Percentiles rank a stretch among this genome's conserved stretches.
Evolutionary conservation across 2,113 vertebrate species (phyloP).

Genomic region (Barbus barbus): DNA sequence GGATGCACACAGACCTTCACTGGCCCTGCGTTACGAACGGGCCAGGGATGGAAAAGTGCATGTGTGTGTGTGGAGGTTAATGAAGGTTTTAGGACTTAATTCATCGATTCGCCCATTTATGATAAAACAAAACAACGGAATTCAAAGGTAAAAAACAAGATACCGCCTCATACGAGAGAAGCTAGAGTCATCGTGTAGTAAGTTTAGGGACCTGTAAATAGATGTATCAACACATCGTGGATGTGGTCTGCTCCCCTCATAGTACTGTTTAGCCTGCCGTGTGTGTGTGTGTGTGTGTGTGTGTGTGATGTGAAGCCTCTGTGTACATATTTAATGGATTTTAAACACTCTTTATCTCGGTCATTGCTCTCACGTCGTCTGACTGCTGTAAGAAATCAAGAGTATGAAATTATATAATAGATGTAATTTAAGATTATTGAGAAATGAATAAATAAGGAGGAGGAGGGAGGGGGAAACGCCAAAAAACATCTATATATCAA

Average conservation of each 20-base stretch:
- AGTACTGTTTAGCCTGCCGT: conserved; percentile 79
- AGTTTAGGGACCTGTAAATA: conserved; percentile 80
- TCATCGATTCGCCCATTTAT: background rate
- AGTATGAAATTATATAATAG: conserved; percentile 61
- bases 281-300: conserved; percentile 50
- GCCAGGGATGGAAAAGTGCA: background rate
- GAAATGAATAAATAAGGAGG: conserved; percentile 41
- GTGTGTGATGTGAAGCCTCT: conserved; percentile 76
- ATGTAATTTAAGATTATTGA: conserved; percentile 63
- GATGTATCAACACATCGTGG: conserved; percentile 70
- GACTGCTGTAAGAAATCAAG: conserved; percentile 79
- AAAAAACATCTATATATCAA: conserved; percentile 51
- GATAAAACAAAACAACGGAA: background rate
- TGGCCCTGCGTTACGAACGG: background rate
- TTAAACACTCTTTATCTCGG: conserved; percentile 78
- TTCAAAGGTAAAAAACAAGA: background rate
- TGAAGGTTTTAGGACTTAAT: conserved; percentile 15
- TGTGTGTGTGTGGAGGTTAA: background rate
- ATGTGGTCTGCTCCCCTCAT: conserved; percentile 75
- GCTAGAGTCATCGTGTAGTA: conserved; percentile 70
- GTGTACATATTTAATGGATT: conserved; percentile 91
- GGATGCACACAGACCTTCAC: background rate
- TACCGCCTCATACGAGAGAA: conserved; percentile 69
- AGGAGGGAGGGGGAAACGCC: conserved; percentile 24
- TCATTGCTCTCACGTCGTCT: conserved; percentile 78